Evolutionary conservation across 2,888 invertebrate species (phyloP).

Genomic region (Sesia bembeciformis): DNA sequence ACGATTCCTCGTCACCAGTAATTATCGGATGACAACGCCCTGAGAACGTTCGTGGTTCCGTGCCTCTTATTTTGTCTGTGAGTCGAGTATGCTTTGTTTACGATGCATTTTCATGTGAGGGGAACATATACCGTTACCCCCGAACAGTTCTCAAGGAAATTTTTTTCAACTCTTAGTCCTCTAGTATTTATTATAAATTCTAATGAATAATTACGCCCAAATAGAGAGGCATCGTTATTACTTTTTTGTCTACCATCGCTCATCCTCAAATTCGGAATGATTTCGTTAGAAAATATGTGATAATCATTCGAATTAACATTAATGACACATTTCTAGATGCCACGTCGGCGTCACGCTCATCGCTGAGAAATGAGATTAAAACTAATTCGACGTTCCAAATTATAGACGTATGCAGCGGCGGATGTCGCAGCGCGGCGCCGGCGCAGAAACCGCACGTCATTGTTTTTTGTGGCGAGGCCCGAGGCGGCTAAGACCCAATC

Average conservation of each 20-base stretch:
- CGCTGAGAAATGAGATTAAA: conserved; percentile 59
- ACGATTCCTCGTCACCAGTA: conserved; percentile 37
- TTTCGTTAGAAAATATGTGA: conserved; percentile 28
- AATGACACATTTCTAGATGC: conserved; percentile 66
- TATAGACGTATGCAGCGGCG: conserved; percentile 61
- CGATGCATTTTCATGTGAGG: too few species aligned
- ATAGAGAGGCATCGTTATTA: too few species aligned
- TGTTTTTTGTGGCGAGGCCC: conserved; percentile 66
- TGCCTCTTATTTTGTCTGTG: too few species aligned
- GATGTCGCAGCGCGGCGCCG: conserved; percentile 59
- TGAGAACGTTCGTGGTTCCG: conserved; percentile 25
- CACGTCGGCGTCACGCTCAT: conserved; percentile 65
- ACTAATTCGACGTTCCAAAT: conserved; percentile 72
- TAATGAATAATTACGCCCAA: too few species aligned
- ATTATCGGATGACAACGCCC: conserved; percentile 39
- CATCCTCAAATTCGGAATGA: too few species aligned
- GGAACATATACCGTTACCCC: too few species aligned
- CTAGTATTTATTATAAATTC: too few species aligned
- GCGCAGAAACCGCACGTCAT: conserved; percentile 72
- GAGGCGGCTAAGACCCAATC: conserved; percentile 52
- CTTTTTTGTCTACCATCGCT: too few species aligned
- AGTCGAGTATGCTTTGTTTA: too few species aligned
- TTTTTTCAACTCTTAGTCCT: too few species aligned
- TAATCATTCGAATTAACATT: conserved; percentile 64
- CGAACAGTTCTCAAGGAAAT: too few species aligned